Percentiles rank a stretch among this genome's conserved stretches.
Conservation (phyloP, 2,888 invertebrate species). For the Drosophila gaucha region DNA sequence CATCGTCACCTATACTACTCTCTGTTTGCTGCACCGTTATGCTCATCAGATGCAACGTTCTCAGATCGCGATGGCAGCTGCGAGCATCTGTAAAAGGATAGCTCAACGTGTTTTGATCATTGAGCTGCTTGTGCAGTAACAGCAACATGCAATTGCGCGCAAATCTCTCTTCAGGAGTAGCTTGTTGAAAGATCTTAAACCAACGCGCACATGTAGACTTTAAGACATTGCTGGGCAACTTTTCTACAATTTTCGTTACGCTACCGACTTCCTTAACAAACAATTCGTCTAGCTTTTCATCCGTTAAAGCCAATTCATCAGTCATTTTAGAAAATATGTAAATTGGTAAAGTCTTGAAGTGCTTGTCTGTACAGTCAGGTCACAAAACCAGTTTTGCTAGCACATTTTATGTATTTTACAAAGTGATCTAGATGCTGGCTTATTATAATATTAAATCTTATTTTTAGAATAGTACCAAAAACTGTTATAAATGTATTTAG, state of each 20-base stretch:
- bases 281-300: conserved; percentile 50
- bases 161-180: conserved; percentile 67
- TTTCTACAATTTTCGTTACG: conserved; percentile 31
- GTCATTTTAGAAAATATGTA: conserved; percentile 15
- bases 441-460: not conserved
- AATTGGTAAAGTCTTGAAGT: not conserved
- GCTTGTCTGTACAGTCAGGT: too few relatives aligned
- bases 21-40: not conserved
- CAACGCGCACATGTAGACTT: conserved; percentile 60
- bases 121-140: conserved; percentile 77
- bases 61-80: conserved; percentile 58
- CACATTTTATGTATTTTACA: not conserved
- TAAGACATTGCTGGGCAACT: conserved; percentile 19
- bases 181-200: conserved; percentile 75
- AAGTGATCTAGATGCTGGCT: not conserved
- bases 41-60: conserved; percentile 52
- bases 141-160: conserved; percentile 78
- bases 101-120: conserved; percentile 44
- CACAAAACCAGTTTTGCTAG: too few relatives aligned
- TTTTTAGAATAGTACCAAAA: too few relatives aligned
- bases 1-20: not conserved
- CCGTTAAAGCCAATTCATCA: conserved; percentile 5
- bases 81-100: conserved; percentile 69
- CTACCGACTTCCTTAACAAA: conserved; percentile 51
- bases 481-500: too few relatives aligned